Percentiles rank a stretch among this genome's conserved stretches.
Evolutionary conservation across 2,113 vertebrate genomes (phyloP).

Genomic region (Poicephalus meyeri): DNA sequence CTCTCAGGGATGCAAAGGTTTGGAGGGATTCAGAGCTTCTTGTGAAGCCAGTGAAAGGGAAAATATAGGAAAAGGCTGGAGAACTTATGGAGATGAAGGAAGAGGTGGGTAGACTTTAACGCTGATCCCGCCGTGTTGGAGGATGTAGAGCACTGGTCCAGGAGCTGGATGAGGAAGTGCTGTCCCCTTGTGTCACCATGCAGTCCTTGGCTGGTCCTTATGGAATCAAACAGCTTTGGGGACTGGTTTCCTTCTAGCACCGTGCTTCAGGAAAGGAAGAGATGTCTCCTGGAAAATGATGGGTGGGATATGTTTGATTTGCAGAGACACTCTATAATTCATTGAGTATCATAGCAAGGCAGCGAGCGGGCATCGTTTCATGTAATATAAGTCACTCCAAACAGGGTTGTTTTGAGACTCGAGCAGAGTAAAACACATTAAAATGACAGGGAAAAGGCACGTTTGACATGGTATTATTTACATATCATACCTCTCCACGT

Average conservation of each 20-base stretch:
- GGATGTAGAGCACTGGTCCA: background rate
- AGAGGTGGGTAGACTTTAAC: background rate
- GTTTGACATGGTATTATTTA: background rate
- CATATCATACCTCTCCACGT: background rate
- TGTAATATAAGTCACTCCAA: background rate
- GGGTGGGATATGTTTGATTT: background rate
- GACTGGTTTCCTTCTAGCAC: background rate
- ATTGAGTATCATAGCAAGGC: background rate
- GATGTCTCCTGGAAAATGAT: background rate
- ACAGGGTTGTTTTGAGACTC: background rate
- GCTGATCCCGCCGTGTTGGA: background rate
- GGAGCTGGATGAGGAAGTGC: no score
- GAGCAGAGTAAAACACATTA: background rate
- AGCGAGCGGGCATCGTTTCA: background rate
- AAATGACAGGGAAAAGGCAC: background rate
- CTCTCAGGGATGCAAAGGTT: background rate
- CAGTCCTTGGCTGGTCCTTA: background rate
- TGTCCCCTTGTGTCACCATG: background rate
- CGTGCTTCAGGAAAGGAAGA: background rate
- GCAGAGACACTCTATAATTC: background rate
- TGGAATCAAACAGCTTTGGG: background rate
- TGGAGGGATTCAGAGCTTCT: accelerated
- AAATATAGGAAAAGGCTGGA: background rate
- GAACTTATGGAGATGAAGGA: background rate
- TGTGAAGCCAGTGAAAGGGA: background rate